Evolutionary conservation across 1,140 invertebrate genomes (phyloP).

Genomic region (Pogonus chalceus): DNA sequence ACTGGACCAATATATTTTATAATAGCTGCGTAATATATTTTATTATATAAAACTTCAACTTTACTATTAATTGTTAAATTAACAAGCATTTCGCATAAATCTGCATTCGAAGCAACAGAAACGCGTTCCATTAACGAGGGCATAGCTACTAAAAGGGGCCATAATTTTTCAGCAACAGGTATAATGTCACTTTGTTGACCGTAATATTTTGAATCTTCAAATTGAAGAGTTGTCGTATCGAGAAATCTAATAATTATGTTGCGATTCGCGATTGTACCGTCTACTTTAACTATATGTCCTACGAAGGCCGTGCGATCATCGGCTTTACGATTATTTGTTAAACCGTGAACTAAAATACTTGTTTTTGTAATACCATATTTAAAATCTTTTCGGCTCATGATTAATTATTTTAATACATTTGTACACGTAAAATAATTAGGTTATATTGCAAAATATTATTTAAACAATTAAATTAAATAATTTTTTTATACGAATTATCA

Average conservation of each 20-base stretch:
- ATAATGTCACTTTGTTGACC: slow-evolving; percentile 28
- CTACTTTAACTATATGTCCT: slow-evolving; percentile 29
- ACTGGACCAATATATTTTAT: slow-evolving; percentile 45
- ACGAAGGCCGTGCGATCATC: slow-evolving; percentile 22
- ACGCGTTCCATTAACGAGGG: slow-evolving; percentile 38
- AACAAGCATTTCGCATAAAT: slow-evolving; percentile 36
- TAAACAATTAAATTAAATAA: too few species aligned
- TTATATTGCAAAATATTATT: too few species aligned
- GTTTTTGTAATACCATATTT: slow-evolving; percentile 25
- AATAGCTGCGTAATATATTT: slow-evolving; percentile 31
- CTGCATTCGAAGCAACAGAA: slow-evolving; percentile 35
- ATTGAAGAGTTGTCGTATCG: slow-evolving; percentile 23
- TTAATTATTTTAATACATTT: too few species aligned
- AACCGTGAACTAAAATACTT: slow-evolving; percentile 23
- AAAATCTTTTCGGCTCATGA: slow-evolving; percentile 11
- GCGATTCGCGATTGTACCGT: slow-evolving; percentile 17
- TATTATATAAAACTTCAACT: slow-evolving; percentile 28
- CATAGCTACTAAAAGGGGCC: slow-evolving; percentile 40
- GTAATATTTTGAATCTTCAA: slow-evolving; percentile 15
- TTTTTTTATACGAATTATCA: too few species aligned
- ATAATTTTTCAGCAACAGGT: slow-evolving; percentile 33
- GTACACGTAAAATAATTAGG: too few species aligned
- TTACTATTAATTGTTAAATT: slow-evolving; percentile 27
- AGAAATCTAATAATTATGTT: slow-evolving; percentile 23
- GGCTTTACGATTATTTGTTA: slow-evolving; percentile 10